These are phyloP conservation scores for Serrognathus titanus DNA, from an alignment of 2,888 invertebrate genomes.

Conservation along the genomic window DNA sequence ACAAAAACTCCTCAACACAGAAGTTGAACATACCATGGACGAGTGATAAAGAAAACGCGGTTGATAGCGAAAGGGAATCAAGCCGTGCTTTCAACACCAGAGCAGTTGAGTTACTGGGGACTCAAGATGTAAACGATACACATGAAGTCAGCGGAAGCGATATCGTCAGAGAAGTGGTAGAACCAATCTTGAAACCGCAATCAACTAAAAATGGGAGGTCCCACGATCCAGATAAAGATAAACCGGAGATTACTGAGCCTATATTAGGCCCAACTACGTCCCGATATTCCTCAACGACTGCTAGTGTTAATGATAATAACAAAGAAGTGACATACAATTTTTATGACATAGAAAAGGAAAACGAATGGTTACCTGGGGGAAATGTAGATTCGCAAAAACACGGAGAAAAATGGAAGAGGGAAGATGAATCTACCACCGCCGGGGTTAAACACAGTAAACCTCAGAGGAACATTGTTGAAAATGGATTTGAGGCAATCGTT, in stretches of 20 bases:
- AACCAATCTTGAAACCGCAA: conserved; percentile 67
- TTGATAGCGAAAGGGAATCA: conserved; percentile 52
- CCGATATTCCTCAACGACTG: conserved; percentile 9
- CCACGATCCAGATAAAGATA: conserved; percentile 45
- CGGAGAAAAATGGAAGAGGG: conserved; percentile 42
- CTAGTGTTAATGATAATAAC: not conserved
- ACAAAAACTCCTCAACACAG: conserved; percentile 23
- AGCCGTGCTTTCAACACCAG: conserved; percentile 58
- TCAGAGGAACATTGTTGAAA: conserved; percentile 25
- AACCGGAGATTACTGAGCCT: conserved; percentile 64
- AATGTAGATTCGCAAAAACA: conserved; percentile 7
- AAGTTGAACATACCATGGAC: conserved; percentile 48
- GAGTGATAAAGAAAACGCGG: conserved; percentile 46
- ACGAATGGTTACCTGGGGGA: conserved; percentile 29
- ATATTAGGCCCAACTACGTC: conserved; percentile 51
- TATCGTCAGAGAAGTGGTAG: conserved; percentile 62
- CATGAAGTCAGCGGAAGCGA: conserved; percentile 16
- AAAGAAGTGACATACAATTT: conserved; percentile 36
- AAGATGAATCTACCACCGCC: conserved; percentile 36
- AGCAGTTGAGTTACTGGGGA: conserved; percentile 27
- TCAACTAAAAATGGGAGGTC: conserved; percentile 55
- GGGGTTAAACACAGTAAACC: conserved; percentile 8
- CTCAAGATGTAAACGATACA: conserved; percentile 9
- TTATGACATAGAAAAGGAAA: conserved; percentile 44
- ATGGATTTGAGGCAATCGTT: conserved; percentile 41